Percentiles rank a stretch among this genome's conserved stretches.
Conservation (phyloP, 2,888 invertebrate species). For the Drosophila seclusa region DNA sequence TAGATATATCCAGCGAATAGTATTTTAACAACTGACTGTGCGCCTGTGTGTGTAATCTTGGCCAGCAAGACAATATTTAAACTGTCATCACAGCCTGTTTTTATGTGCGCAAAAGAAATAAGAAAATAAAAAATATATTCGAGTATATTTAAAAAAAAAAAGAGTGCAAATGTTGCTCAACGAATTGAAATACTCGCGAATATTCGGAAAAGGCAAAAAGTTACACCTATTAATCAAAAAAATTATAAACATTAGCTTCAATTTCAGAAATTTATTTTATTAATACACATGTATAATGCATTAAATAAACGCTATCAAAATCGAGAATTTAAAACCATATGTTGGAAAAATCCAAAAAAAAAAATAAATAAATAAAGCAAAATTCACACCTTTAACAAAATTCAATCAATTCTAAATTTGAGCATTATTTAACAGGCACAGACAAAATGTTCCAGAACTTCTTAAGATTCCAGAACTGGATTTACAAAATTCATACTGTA, state of each 20-base stretch:
- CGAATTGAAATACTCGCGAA: not conserved
- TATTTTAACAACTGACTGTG: conserved; percentile 39
- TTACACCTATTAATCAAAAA: not conserved
- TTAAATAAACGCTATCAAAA: not conserved
- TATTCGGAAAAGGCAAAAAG: not conserved
- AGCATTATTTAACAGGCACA: not conserved
- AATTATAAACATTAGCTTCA: not conserved
- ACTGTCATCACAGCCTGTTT: conserved; percentile 2
- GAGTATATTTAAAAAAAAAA: conserved; percentile 1
- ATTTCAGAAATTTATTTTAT: not conserved
- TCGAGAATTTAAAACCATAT: too few species aligned
- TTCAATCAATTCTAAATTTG: not conserved
- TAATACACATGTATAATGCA: not conserved
- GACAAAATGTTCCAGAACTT: not conserved
- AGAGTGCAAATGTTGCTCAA: not conserved
- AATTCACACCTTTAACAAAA: not conserved
- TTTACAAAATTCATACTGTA: not conserved
- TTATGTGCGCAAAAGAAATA: conserved; percentile 11
- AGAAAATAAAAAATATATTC: conserved; percentile 4
- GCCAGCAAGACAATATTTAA: conserved; percentile 4
- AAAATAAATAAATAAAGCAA: not conserved
- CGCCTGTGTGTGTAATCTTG: conserved; percentile 30
- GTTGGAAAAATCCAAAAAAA: not conserved
- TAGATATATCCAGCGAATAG: conserved; percentile 18
- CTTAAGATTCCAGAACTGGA: not conserved